phyloP scores from a whole-genome alignment of 2,113 vertebrate genomes.

The Callaeas wilsoni region DNA sequence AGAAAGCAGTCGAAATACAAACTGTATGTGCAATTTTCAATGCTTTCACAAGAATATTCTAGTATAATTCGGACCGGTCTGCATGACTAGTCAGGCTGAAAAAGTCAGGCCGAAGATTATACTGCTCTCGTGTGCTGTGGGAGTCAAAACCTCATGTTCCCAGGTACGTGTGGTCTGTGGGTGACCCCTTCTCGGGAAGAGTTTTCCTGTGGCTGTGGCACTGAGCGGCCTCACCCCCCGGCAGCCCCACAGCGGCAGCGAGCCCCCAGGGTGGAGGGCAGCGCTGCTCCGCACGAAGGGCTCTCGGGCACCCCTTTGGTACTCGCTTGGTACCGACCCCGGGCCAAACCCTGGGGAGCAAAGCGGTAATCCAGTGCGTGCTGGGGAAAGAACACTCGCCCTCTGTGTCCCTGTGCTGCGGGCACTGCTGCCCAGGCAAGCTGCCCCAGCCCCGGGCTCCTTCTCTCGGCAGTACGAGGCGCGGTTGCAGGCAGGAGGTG shows the following conservation, averaged over 20 bases:
- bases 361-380: neutral
- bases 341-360: neutral
- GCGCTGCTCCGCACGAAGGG: neutral
- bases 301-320: neutral
- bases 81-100: neutral
- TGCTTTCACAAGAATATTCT: neutral
- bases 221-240: neutral
- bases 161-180: neutral
- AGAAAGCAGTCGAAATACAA: neutral
- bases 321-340: neutral
- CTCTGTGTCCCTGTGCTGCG: neutral
- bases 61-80: neutral
- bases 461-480: accelerated
- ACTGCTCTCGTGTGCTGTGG: neutral
- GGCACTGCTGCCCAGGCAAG: neutral
- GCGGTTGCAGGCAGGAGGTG: accelerated
- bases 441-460: neutral
- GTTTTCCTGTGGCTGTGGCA: neutral
- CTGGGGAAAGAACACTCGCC: neutral
- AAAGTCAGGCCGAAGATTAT: neutral
- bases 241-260: neutral
- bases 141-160: neutral
- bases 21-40: neutral
- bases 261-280: conserved; percentile 1
- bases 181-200: neutral